A percentile compares a stretch with the other conserved stretches of the same genome.
Evolutionary conservation across 2,888 invertebrate species (phyloP).

Genomic region (Drosophila meridiana): DNA sequence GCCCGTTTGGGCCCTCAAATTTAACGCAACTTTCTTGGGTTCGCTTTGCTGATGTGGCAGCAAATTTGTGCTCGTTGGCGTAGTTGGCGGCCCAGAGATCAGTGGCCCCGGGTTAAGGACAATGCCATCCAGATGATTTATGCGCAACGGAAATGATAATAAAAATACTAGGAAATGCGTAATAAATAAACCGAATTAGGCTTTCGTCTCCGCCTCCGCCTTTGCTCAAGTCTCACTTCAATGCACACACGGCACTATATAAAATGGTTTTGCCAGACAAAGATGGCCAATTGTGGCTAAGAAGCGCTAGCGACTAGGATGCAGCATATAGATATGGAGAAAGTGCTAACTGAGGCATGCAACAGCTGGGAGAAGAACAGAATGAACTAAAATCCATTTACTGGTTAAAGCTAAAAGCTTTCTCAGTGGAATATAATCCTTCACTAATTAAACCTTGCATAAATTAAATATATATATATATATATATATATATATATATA

Average conservation of each 20-base stretch:
- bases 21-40: slow-evolving; percentile 72
- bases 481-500: no score
- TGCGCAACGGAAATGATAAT: slow-evolving; percentile 78
- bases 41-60: slow-evolving; percentile 56
- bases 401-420: not conserved
- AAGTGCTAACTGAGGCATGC: slow-evolving; percentile 20
- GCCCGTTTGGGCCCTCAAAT: slow-evolving; percentile 51
- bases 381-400: not conserved
- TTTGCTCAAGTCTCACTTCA: slow-evolving; percentile 54
- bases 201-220: slow-evolving; percentile 41
- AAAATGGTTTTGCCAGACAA: slow-evolving; percentile 15
- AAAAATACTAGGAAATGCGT: slow-evolving; percentile 78
- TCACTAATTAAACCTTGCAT: no score
- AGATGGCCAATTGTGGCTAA: not conserved
- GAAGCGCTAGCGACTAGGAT: no score
- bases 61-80: slow-evolving; percentile 51
- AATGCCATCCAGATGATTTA: slow-evolving; percentile 72
- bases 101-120: slow-evolving; percentile 31
- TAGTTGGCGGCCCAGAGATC: slow-evolving; percentile 29
- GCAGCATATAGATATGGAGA: not conserved
- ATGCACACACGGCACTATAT: slow-evolving; percentile 42
- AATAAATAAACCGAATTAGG: slow-evolving; percentile 77
- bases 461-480: no score
- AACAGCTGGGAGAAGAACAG: slow-evolving; percentile 22
- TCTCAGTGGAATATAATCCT: no score